These are phyloP conservation scores for Orientallactaga bullata DNA, from an alignment of 2,113 vertebrate genomes.

Conservation along the genomic window DNA sequence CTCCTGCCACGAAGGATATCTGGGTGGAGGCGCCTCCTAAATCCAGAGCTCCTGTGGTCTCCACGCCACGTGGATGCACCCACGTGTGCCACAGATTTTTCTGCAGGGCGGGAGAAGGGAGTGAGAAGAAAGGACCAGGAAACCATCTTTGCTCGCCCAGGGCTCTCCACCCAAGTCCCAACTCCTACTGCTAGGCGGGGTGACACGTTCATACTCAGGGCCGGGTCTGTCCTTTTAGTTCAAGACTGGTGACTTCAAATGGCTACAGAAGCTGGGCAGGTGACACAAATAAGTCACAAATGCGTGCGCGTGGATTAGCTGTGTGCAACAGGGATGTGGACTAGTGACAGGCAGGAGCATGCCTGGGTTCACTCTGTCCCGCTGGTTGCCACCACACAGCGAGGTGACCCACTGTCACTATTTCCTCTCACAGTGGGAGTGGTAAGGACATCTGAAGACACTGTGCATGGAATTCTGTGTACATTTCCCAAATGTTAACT, in stretches of 20 bases:
- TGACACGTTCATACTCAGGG: no score
- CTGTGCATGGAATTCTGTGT: background rate
- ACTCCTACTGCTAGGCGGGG: background rate
- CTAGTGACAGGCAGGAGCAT: background rate
- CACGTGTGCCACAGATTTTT: slow-evolving; percentile 92
- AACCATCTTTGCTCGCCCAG: background rate
- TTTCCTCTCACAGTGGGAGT: background rate
- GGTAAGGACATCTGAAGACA: background rate
- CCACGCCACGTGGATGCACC: slow-evolving; percentile 87
- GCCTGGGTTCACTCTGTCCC: no score
- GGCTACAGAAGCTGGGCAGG: background rate
- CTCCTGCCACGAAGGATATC: slow-evolving; percentile 90
- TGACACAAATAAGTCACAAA: background rate
- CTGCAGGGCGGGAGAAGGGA: slow-evolving; percentile 81
- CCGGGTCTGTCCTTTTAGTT: background rate
- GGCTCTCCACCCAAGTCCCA: background rate
- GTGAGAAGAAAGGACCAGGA: slow-evolving; percentile 50
- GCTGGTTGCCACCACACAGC: background rate
- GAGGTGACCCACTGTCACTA: background rate
- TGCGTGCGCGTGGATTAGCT: no score
- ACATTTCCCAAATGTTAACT: slow-evolving; percentile 16
- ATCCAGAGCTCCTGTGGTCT: slow-evolving; percentile 94
- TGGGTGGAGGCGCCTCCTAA: slow-evolving; percentile 97
- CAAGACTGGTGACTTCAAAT: background rate
- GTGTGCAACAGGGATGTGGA: background rate